Evolutionary conservation across 1,140 invertebrate species (phyloP).

Genomic region (Drosophila sechellia): DNA sequence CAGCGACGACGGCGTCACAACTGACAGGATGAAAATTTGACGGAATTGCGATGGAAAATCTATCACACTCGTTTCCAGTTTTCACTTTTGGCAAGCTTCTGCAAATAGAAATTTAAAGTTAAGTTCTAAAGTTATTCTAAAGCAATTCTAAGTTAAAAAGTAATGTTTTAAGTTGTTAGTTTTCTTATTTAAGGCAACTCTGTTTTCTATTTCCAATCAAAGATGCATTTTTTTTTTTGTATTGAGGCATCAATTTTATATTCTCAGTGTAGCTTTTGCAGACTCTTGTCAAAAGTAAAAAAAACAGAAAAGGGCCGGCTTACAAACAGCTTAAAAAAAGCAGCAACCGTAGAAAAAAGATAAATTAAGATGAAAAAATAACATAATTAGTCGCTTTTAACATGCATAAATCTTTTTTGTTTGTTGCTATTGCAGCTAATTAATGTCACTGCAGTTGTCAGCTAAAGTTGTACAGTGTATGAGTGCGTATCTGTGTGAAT

Average conservation of each 20-base stretch:
- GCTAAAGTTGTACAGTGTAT: slow-evolving; percentile 44
- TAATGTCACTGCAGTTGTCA: slow-evolving; percentile 70
- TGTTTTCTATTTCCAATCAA: not conserved
- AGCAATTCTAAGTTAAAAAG: not conserved
- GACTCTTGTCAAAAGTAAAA: not conserved
- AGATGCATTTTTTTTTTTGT: no score
- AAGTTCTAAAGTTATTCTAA: not conserved
- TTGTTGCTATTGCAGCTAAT: slow-evolving; percentile 57
- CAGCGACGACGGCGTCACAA: slow-evolving; percentile 31
- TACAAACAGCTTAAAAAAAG: slow-evolving; percentile 2
- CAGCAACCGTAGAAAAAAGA: slow-evolving; percentile 34
- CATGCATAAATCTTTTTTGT: slow-evolving; percentile 63
- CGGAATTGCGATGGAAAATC: slow-evolving; percentile 5
- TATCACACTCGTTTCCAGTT: not conserved
- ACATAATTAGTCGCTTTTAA: slow-evolving; percentile 71
- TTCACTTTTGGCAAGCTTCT: slow-evolving; percentile 4
- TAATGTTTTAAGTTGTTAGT: not conserved
- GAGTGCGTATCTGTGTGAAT: slow-evolving; percentile 19
- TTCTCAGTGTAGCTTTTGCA: not conserved
- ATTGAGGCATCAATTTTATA: not conserved
- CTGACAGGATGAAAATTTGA: slow-evolving; percentile 35
- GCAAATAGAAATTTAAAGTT: not conserved
- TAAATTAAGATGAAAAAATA: slow-evolving; percentile 31
- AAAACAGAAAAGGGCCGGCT: not conserved
- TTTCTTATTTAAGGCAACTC: not conserved